These are phyloP conservation scores for Kuschelorhynchus macadamiae DNA, from an alignment of 2,888 invertebrate genomes.

Conservation along the genomic window DNA sequence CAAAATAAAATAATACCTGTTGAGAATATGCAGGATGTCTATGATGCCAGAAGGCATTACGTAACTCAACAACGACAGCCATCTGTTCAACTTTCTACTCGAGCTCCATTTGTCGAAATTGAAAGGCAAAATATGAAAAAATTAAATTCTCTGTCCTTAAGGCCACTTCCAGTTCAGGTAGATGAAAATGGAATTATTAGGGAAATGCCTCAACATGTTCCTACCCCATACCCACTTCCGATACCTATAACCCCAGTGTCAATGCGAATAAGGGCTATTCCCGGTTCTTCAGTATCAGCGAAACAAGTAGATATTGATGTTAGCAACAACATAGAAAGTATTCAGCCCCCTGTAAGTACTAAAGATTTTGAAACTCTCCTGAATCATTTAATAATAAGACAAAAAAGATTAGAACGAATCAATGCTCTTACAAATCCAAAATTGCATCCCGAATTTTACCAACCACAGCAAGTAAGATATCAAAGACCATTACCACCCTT, in stretches of 20 bases:
- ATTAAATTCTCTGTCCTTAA: conserved; percentile 56
- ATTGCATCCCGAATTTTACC: conserved; percentile 24
- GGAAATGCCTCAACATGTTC: conserved; percentile 59
- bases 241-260: conserved; percentile 57
- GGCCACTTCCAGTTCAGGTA: conserved; percentile 65
- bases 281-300: conserved; percentile 34
- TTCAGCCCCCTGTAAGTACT: conserved; percentile 79
- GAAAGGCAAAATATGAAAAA: conserved; percentile 61
- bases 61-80: conserved; percentile 52
- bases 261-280: conserved; percentile 52
- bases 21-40: conserved; percentile 53
- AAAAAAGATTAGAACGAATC: conserved; percentile 73
- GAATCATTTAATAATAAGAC: conserved; percentile 76
- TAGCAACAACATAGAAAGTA: conserved; percentile 72
- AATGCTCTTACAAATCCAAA: conserved; percentile 66
- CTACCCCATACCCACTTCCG: conserved; percentile 59
- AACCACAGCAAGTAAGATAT: conserved; percentile 42
- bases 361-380: conserved; percentile 79
- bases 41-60: conserved; percentile 55
- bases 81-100: conserved; percentile 7
- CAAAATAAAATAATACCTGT: conserved; percentile 60
- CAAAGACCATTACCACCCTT: conserved; percentile 37
- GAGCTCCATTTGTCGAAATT: conserved; percentile 57
- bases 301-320: conserved; percentile 52
- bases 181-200: conserved; percentile 65